Evolutionary conservation across 2,888 invertebrate species (phyloP), one percentile per base, ranked within the genome.

Genomic region (Pristionchus japonicus): DNA sequence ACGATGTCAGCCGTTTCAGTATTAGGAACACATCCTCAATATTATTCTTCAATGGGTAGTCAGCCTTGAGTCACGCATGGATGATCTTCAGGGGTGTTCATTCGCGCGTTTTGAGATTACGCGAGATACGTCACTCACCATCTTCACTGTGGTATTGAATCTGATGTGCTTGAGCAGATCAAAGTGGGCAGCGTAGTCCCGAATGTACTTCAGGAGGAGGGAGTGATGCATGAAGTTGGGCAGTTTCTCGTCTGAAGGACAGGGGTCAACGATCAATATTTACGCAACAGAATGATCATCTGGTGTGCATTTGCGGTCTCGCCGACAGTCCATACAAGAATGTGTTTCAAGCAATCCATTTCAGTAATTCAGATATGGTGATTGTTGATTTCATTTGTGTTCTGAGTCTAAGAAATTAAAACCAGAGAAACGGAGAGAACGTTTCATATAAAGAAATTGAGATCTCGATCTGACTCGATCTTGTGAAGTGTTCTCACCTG

Each of bases 201-300:
- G 89, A 82, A 95, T 89, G 89, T 94, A 94, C 49, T 93, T 88
- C 37, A 90, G 89, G 15, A 92, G 90, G 34, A 85, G 90, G 13
- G 91, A 88, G 88, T 94, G 93, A 88, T 94, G 94, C 92, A 92
- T 92, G 89, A 92, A 92, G 86, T 92, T 92, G 13, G 92, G 90
- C 74, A 85, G 61, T n/a, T 70, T 85, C 85, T 85, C 85, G n/a
- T 85, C 85, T 85, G 43, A 17, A 27, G 47, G 27, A 40, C 4
- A 4, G 17, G 34, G 37, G n/a, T 74, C 74, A 43, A 47, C 11
- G n/a, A 77, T 77, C 31, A 27, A 43, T 43, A 9, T 27, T 20
- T 34, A 34, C 9, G 23, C n/a, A 57, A 15, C 52, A 23, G 23
- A 20, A 1, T 27, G 64, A 23, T 7, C 23, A 64, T 23, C 0